Evolutionary conservation across 2,113 vertebrate species (phyloP), one percentile per base, ranked within the genome.

Genomic region (Lethenteron camtschaticum): DNA sequence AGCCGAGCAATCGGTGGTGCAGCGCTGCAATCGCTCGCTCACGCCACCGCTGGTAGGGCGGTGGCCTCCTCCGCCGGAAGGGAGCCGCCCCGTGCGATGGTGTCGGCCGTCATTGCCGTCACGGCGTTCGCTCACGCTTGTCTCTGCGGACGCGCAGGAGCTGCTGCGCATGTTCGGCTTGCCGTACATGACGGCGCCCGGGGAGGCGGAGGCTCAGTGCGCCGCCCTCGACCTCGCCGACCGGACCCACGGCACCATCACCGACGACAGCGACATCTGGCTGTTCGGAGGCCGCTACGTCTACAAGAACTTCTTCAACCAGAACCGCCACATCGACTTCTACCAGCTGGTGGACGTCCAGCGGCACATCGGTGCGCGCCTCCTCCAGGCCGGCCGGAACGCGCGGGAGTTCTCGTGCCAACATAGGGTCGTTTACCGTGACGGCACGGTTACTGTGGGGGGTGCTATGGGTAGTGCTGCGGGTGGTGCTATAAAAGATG

Each of bases 231-330:
- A 99, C 72, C 82, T 86, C 1, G 78, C 82, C 0, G 91, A 99
- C 57, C 90, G 94, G 71, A 96, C 92, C 1, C 80, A 88, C 1
- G 94, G 94, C 63, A 99, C 94, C 70, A 95, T 99, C 78, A 97
- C 94, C 0, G 94, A 99, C 14, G 92, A 99, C 70, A 96, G 91
- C 0, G 94, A 99, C n/a, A 84, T 97, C 71, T 99, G 94, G 94
- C 80, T 99, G 10, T 99, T 99, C 56, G 94, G 94, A 1, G 94
- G 82, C 10, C 81, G 91, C 3, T 89, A 97, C 1, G 92, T 99
- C n/a, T 99, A 87, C 77, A 97, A 85, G 80, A 95, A 99, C 76
- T 97, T 99, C 77, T 99, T 99, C 76, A 94, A 75, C 79, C 89
- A 90, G 72, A 80, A 81, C 75, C 94, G 94, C 80, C 85, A 88